Percentiles rank a stretch among this genome's conserved stretches.
Evolutionary conservation across 1,140 invertebrate species (phyloP).

Genomic region (Aphidius ervi): DNA sequence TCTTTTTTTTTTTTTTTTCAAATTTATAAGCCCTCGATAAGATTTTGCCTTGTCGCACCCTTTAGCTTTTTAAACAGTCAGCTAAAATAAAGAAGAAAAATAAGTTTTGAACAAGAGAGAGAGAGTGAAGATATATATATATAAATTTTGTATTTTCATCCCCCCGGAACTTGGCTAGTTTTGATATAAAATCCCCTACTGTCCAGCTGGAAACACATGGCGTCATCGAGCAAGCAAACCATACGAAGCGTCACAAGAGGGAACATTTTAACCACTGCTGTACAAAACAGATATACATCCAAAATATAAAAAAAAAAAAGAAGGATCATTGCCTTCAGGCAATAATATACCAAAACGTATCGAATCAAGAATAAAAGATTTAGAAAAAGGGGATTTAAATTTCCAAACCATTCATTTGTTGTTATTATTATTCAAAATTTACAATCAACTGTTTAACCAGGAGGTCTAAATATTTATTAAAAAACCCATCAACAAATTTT

Average conservation of each 20-base stretch:
- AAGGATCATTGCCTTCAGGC: conserved; percentile 1
- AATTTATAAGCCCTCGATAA: too few species aligned
- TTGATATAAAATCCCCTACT: conserved; percentile 25
- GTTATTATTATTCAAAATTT: too few species aligned
- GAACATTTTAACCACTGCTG: conserved; percentile 19
- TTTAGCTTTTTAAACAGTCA: background rate
- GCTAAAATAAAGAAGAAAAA: background rate
- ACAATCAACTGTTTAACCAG: too few species aligned
- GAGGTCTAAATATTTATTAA: too few species aligned
- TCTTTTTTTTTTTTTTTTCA: too few species aligned
- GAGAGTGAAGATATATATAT: background rate
- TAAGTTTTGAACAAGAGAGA: background rate
- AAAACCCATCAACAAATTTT: too few species aligned
- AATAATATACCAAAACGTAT: too few species aligned
- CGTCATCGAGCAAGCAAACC: conserved; percentile 34
- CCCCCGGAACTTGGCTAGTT: background rate
- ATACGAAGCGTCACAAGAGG: conserved; percentile 28
- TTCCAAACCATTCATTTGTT: too few species aligned
- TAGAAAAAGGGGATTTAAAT: too few species aligned
- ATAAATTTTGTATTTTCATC: background rate
- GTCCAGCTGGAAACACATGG: conserved; percentile 50
- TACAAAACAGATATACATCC: too few species aligned
- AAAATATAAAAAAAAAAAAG: background rate
- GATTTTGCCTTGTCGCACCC: too few species aligned
- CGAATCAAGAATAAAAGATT: too few species aligned